Conservation (phyloP, 2,888 invertebrate genomes). For the Sipunculus nudus region DNA sequence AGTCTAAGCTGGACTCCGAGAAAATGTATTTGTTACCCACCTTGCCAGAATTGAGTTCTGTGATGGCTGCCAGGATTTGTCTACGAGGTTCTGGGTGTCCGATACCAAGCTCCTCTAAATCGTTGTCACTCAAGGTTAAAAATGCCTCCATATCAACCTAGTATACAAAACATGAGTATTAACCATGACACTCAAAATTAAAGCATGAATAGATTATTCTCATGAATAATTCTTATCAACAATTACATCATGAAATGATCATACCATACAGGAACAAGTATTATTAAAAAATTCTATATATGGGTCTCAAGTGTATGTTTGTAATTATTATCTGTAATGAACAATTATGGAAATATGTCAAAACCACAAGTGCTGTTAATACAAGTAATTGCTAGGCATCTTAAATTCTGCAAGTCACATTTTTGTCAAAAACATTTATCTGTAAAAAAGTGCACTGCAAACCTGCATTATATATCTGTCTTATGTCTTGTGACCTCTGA, state of each 20-base stretch:
- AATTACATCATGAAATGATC: too few relatives aligned
- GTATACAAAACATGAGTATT: too few relatives aligned
- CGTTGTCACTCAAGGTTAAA: conserved; percentile 61
- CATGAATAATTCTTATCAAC: too few relatives aligned
- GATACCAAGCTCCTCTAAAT: conserved; percentile 63
- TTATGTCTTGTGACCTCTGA: too few relatives aligned
- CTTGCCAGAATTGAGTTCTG: conserved; percentile 54
- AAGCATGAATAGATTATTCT: too few relatives aligned
- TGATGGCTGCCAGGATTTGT: conserved; percentile 62
- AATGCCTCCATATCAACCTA: conserved; percentile 67
- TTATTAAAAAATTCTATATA: neutral
- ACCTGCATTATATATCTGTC: too few relatives aligned
- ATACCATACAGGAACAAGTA: too few relatives aligned
- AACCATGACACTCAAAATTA: too few relatives aligned
- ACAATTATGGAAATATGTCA: neutral
- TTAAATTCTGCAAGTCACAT: too few relatives aligned
- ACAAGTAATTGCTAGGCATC: too few relatives aligned
- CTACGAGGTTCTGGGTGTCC: conserved; percentile 55
- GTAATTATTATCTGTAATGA: neutral
- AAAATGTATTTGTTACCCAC: conserved; percentile 32
- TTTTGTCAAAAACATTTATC: too few relatives aligned
- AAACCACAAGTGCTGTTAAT: neutral
- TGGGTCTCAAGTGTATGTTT: neutral
- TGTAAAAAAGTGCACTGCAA: too few relatives aligned
- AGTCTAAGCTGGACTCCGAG: neutral